phyloP scores from a whole-genome alignment of 1,140 invertebrate species.

The Octopus sinensis region DNA sequence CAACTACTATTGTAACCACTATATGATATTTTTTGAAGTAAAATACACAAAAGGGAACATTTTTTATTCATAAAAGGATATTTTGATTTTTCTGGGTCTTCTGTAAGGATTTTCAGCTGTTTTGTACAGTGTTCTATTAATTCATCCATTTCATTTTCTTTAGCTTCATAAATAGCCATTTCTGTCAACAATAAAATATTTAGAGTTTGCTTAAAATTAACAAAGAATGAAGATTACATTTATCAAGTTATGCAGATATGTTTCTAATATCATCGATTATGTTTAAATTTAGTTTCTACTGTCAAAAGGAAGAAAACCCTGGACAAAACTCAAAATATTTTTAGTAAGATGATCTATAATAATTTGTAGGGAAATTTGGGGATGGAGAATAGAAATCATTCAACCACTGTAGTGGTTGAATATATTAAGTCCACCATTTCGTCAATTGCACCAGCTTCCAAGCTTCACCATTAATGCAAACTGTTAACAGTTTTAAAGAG shows the following conservation, averaged over 20 bases:
- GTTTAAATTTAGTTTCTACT: background rate
- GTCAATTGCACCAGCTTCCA: no score
- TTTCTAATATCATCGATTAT: background rate
- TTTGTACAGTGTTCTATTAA: conserved; percentile 69
- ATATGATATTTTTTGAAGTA: no score
- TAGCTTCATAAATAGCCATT: conserved; percentile 70
- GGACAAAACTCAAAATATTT: no score
- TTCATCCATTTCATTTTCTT: conserved; percentile 74
- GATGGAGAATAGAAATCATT: no score
- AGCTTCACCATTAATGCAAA: no score
- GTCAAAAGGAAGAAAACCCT: background rate
- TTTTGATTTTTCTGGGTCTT: conserved; percentile 72
- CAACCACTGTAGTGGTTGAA: no score
- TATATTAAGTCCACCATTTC: no score
- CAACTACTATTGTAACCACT: no score
- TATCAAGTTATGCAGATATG: background rate
- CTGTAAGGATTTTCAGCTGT: conserved; percentile 79
- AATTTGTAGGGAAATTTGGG: no score
- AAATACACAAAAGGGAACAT: no score
- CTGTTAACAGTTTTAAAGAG: no score
- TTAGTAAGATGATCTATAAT: no score
- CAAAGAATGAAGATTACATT: conserved; percentile 21
- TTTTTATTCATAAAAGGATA: conserved; percentile 49
- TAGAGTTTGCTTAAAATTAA: background rate
- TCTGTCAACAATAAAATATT: conserved; percentile 52